Evolutionary conservation across 2,797 vertebrate genomes (phyloP).

Genomic region (Etheostoma perlongum): DNA sequence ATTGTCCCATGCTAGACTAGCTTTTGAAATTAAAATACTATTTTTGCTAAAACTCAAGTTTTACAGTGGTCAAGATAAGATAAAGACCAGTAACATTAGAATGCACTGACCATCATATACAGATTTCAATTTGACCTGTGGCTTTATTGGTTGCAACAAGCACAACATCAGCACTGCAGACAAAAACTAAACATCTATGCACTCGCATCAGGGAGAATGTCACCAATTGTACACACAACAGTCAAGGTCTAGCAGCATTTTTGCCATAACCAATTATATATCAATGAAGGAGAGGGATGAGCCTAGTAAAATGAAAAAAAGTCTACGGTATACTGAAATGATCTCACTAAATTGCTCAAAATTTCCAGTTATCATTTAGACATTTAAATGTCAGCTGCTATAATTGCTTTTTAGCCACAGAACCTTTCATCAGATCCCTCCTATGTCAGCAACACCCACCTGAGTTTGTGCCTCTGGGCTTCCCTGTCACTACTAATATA

Average conservation of each 20-base stretch:
- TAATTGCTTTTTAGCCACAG: constrained; percentile 9
- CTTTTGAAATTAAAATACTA: not conserved
- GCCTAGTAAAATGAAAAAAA: constrained; percentile 1
- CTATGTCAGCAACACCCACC: constrained; percentile 28
- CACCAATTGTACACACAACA: not conserved
- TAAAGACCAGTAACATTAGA: not conserved
- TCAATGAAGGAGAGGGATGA: not conserved
- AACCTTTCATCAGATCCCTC: constrained; percentile 22
- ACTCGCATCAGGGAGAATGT: not conserved
- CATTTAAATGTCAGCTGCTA: constrained; percentile 32
- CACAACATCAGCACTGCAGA: not conserved
- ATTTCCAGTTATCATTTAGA: constrained; percentile 13
- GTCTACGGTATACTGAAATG: not conserved
- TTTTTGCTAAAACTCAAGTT: not conserved
- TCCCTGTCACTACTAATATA: constrained; percentile 28
- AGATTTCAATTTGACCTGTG: constrained; percentile 4
- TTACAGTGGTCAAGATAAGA: not conserved
- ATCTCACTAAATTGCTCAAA: constrained; percentile 15
- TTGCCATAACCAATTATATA: not conserved
- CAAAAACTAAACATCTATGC: not conserved
- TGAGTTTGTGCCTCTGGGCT: constrained; percentile 16
- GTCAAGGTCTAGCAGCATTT: not conserved
- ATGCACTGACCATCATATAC: not conserved
- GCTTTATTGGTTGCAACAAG: not conserved
- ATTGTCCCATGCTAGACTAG: not conserved